These are phyloP conservation scores for Campylorhamphus procurvoides DNA, from an alignment of 2,113 vertebrate species.

Conservation along the genomic window DNA sequence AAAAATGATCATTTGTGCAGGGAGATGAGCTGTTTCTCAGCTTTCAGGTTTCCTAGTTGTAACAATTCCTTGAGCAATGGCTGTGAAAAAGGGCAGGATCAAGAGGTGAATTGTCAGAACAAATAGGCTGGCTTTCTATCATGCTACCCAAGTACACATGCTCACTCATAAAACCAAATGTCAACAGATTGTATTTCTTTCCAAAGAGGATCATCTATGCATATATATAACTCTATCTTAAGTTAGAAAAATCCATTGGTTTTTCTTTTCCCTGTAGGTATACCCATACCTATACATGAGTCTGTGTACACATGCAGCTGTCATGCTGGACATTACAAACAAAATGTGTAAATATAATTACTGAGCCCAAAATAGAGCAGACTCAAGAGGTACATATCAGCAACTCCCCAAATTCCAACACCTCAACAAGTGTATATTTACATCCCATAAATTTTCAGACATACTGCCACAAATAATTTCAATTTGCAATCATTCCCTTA, in stretches of 20 bases:
- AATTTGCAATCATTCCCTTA: background rate
- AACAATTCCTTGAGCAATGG: background rate
- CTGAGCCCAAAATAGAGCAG: background rate
- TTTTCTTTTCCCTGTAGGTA: background rate
- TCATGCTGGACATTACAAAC: background rate
- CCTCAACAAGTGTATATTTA: background rate
- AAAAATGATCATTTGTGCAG: background rate
- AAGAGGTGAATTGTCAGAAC: background rate
- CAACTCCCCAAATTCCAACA: background rate
- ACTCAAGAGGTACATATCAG: background rate
- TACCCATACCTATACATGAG: background rate
- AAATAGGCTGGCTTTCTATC: background rate
- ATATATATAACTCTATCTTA: background rate
- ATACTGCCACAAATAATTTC: background rate
- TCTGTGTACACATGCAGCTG: background rate
- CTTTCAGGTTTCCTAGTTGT: background rate
- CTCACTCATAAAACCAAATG: background rate
- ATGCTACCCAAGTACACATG: accelerated
- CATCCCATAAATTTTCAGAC: background rate
- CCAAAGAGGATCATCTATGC: background rate
- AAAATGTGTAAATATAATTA: background rate
- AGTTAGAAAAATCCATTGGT: background rate
- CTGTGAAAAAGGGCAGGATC: background rate
- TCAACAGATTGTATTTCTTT: background rate
- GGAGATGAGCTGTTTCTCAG: background rate